Conservation (phyloP, 2,797 vertebrate genomes). For the Macropus fuliginosus region DNA sequence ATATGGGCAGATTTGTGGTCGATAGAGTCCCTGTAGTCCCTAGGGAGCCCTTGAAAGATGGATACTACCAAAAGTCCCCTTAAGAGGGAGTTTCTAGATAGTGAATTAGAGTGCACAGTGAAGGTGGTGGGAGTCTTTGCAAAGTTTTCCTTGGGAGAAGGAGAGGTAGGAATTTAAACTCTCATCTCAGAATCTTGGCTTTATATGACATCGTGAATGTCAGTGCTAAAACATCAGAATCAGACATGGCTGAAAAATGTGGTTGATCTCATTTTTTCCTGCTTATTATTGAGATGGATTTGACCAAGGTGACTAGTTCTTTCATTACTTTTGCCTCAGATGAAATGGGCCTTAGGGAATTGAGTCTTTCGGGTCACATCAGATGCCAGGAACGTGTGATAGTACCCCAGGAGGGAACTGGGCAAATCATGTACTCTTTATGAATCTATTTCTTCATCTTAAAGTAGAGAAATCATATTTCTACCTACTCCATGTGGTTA, state of each 20-base stretch:
- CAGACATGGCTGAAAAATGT: background rate
- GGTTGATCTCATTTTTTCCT: background rate
- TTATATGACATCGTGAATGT: slow-evolving; percentile 1
- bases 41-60: background rate
- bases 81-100: background rate
- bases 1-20: background rate
- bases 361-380: background rate
- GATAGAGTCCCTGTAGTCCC: background rate
- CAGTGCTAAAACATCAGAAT: background rate
- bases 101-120: background rate
- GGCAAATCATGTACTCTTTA: background rate
- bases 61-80: accelerated
- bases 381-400: background rate
- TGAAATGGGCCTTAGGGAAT: background rate
- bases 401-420: background rate
- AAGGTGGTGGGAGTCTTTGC: background rate
- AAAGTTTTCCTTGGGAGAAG: background rate
- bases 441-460: background rate
- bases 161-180: slow-evolving; percentile 1
- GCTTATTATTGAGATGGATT: background rate
- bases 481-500: background rate
- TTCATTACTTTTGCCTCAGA: background rate
- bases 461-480: background rate
- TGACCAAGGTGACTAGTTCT: background rate
- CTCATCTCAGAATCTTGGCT: background rate